Base-by-base conservation (phyloP, 2,888 invertebrate species). In the Drosophila demipolita region DNA sequence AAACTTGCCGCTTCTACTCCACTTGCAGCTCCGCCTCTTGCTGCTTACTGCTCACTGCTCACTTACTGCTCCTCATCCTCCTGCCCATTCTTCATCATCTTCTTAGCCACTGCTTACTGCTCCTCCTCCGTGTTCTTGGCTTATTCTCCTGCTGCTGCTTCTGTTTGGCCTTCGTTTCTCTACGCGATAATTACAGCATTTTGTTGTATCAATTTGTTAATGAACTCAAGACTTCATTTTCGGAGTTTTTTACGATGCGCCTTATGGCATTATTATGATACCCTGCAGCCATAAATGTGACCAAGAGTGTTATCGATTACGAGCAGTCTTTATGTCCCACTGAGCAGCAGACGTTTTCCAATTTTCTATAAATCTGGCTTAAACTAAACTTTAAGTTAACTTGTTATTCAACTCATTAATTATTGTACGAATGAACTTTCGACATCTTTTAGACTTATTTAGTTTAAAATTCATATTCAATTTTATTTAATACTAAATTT, bases 151-250 rank as follows among this genome's bases (percentile, higher is more conserved):
- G 8, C 40, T 23, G 66, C 15, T 80, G 81, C 78, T 81, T 79
- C 78, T 78, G 78, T 69, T 80, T 73, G 73, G 67, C 66, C 79
- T 69, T 79, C 80, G 73, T 57, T 68, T 64, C 66, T 82, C 82
- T 78, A 82, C 79, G 82, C 75, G 83, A 90, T 90, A 88, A 88
- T 88, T 88, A 90, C 90, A 89, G 79, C 81, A 63, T 89, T 90
- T 90, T 90, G 90, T 90, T 88, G 80, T 85, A 88, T 88, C 90
- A 88, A 89, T 88, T 88, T 89, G 90, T 90, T 88, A 88, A 88
- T 88, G 87, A 89, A 83, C 80, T 73, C 70, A 75, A 80, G 79
- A 67, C 62, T 70, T 62, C 48, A 42, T 57, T 73, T 72, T 82
- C 54, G 66, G 59, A 64, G 72, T 63, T 65, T 63, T 68, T 33